Base-by-base conservation (phyloP, 2,888 invertebrate genomes). In the Poecilus cupreus region DNA sequence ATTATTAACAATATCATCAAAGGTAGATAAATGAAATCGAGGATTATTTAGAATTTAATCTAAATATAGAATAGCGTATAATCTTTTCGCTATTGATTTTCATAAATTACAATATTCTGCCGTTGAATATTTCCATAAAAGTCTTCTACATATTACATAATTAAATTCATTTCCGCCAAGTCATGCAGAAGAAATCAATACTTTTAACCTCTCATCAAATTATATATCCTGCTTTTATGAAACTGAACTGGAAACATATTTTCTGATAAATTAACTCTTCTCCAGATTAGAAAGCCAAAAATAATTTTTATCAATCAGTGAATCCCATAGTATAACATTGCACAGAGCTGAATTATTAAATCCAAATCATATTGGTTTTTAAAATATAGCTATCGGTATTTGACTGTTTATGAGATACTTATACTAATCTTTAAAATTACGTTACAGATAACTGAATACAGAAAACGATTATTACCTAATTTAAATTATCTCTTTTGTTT, bases 241-340 rank as follows among this genome's bases (percentile, higher is more conserved):
- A 8, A 6, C 32, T 5, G 32, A 6, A 32, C 10, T 32, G 37
- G 18, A 68, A 68, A 37, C 18, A 18, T 68, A 68, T 68, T 68
- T 68, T 68, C 26, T n/a, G 26, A 60, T 60, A 60, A 60, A 60
- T 60, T 60, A 57, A 57, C 54, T 57, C 18, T n/a, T n/a, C n/a
- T n/a, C n/a, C n/a, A n/a, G n/a, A n/a, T n/a, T n/a, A n/a, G n/a
- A n/a, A n/a, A n/a, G n/a, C 18, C 18, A 10, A n/a, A 49, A 16
- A 16, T 49, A n/a, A 49, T 49, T 16, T 49, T 49, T 49, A 16
- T 10, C 13, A 49, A 49, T 16, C 10, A n/a, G n/a, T n/a, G n/a
- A n/a, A n/a, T n/a, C n/a, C n/a, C n/a, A n/a, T n/a, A n/a, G n/a
- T n/a, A n/a, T n/a, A n/a, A n/a, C n/a, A n/a, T n/a, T n/a, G n/a